Evolutionary conservation across 2,113 vertebrate species (phyloP).

Genomic region (Paratilapia polleni): DNA sequence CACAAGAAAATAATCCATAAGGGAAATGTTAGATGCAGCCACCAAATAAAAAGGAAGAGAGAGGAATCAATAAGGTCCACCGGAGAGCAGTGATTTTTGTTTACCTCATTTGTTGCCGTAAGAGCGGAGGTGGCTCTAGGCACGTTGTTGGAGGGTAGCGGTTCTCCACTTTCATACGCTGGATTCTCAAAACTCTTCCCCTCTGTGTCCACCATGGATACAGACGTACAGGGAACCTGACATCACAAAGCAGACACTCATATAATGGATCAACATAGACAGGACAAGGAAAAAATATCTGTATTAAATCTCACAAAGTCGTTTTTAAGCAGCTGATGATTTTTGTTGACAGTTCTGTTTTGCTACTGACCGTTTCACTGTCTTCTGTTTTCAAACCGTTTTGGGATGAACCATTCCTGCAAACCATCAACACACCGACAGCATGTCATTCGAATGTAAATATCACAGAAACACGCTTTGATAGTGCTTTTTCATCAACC

Average conservation of each 20-base stretch:
- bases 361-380: slow-evolving; percentile 32
- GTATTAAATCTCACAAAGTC: neutral
- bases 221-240: slow-evolving; percentile 64
- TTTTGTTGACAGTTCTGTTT: neutral
- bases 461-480: neutral
- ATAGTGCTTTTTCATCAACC: neutral
- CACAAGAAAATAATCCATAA: neutral
- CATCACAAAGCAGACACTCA: neutral
- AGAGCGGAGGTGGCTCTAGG: slow-evolving; percentile 6
- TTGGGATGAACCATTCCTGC: slow-evolving; percentile 44
- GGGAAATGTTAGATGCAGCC: neutral
- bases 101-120: slow-evolving; percentile 42
- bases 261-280: neutral
- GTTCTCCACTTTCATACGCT: slow-evolving; percentile 35
- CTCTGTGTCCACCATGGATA: slow-evolving; percentile 27
- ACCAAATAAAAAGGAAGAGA: neutral
- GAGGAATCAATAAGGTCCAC: neutral
- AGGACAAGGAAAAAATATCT: neutral
- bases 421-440: slow-evolving; percentile 14
- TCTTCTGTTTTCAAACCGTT: neutral
- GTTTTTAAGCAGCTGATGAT: neutral
- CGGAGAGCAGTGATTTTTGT: neutral
- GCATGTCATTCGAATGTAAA: neutral
- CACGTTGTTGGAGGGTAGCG: neutral
- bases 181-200: slow-evolving; percentile 75